Percentiles rank a stretch among this genome's conserved stretches.
phyloP scores from a whole-genome alignment of 2,888 invertebrate species.

The Galeruca laticollis region DNA sequence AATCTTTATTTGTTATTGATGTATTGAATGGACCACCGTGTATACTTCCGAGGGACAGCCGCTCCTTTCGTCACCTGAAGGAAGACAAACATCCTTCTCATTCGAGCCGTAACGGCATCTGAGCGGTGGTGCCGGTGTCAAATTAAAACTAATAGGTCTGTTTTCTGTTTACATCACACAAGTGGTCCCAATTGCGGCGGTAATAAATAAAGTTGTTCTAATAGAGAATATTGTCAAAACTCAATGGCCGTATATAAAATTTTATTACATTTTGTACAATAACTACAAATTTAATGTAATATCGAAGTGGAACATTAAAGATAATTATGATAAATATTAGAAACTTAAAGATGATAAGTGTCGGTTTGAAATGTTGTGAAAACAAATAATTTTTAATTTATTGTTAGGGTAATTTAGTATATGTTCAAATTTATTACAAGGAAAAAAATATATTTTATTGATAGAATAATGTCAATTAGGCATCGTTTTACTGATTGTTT shows the following conservation, averaged over 20 bases:
- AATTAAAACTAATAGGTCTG: conserved; percentile 16
- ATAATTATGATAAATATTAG: no score
- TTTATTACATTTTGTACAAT: conserved; percentile 1
- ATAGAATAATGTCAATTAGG: no score
- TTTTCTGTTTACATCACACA: conserved; percentile 10
- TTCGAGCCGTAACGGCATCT: conserved; percentile 5
- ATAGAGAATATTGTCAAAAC: background rate
- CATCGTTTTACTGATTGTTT: no score
- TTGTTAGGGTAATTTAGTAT: no score
- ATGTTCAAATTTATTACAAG: no score
- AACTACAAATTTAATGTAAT: background rate
- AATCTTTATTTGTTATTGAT: no score
- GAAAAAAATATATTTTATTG: no score
- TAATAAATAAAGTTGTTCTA: background rate
- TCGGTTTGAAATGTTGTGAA: no score
- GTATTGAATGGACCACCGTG: background rate
- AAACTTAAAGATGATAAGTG: no score
- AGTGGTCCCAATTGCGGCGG: background rate
- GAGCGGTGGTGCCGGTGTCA: background rate
- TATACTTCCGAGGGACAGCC: conserved; percentile 7
- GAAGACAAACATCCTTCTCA: conserved; percentile 19
- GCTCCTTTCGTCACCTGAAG: conserved; percentile 14
- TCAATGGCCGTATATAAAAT: background rate
- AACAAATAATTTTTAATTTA: no score
- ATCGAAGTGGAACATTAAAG: background rate